Evolutionary conservation across 2,113 vertebrate genomes (phyloP), one percentile per base, ranked within the genome.

Genomic region (Eptesicus fuscus): DNA sequence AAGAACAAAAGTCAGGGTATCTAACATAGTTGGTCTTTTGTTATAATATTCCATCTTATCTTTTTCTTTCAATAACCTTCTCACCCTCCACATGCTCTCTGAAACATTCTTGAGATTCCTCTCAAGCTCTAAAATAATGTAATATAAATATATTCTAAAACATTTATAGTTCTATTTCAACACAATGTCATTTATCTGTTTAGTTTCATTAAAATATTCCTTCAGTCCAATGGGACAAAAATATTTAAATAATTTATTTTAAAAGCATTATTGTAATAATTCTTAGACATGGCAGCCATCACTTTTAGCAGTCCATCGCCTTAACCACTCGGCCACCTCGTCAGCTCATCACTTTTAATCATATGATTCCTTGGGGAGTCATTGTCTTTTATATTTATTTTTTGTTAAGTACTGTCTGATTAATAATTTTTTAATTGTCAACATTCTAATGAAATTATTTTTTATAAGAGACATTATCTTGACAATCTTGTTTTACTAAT

Each of bases 401-500:
- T n/a, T 82, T 88, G 11, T 88, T 88, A 95, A 90, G 28, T 13
- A 88, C 28, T 78, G 5, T 42, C 82, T n/a, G 77, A 82, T 94
- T 69, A 80, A 83, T 42, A 77, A 10, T 59, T 59, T 59, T 59
- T 59, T 59, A 59, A 61, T 88, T 44, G 10, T 44, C 20, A 92
- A 30, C 4, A 90, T 84, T 77, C 30, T 59, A 90, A 92, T 92
- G 32, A 95, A 53, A 22, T 86, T 40, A 92, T 40, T 42, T 79
- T 40, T 61, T 61, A 95, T 3, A 74, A 90, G 6, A 83, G 6
- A 83, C 73, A 9, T 78, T 85, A 90, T 53, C 56, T 85, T 86
- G 71, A 37, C 22, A 94, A 88, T 37, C 40, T 83, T 78, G 5
- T 61, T 96, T 85, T 92, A 49, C 8, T 86, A 94, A 87, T 40